Evolutionary conservation across 2,797 vertebrate genomes (phyloP), one percentile per base, ranked within the genome.

Genomic region (Paedocypris micromegethes): DNA sequence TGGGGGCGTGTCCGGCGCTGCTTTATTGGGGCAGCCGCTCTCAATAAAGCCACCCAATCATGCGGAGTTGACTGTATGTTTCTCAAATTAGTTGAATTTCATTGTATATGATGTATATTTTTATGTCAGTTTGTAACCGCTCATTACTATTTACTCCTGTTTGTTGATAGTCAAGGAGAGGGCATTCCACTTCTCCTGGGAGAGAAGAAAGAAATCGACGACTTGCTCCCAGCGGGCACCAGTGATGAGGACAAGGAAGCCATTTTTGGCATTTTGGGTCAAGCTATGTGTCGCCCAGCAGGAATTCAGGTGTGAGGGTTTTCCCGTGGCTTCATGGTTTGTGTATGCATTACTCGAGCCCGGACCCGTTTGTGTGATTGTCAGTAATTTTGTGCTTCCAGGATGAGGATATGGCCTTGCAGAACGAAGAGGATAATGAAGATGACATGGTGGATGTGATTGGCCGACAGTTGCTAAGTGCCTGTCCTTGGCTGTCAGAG

Each of bases 371-470:
- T 46, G 8, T 49, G 50, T 54, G 56, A 46, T 58, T 53, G 55
- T 62, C 40, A 45, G 45, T 41, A 23, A 0, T 50, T 44, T 9
- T 55, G 40, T 63, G 4, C 53, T 39, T n/a, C 41, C 72, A 99
- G 97, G 97, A 99, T 80, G 97, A 99, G 82, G 97, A 99, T 75
- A 92, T 98, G 88, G 94, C 94, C 5, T 90, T 98, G 37, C 97
- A 99, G 81, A 94, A 90, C 76, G 96, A 98, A 80, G 92, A 93
- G 58, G 93, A 92, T 9, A 91, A 95, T 2, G 97, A 95, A 71
- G 95, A 98, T 23, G 94, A 99, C 83, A 94, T 97, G 91, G 94
- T 97, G 43, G 97, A 99, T 51, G 93, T 97, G 62, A 97, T 99
- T 81, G 96, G 95, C 92, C 89, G 92, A 43, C 96, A 97, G 45